A percentile compares a stretch with the other conserved stretches of the same genome.
Conservation (phyloP, 2,797 vertebrate genomes). For the Coilia nasus region DNA sequence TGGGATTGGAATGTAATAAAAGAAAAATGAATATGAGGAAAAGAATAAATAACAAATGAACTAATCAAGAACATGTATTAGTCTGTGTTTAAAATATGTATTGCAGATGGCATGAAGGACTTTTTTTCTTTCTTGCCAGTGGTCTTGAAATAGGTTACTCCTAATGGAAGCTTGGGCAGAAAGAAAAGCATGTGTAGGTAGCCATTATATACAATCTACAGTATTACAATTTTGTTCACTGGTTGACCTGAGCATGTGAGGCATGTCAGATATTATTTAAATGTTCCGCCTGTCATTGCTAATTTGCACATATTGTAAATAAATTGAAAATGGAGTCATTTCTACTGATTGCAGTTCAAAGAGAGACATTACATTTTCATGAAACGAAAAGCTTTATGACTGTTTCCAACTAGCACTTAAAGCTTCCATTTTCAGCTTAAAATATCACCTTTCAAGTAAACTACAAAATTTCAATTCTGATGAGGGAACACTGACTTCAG, state of each 20-base stretch:
- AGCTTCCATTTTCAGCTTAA: neutral
- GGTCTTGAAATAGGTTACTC: neutral
- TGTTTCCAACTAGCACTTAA: neutral
- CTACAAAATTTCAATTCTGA: neutral
- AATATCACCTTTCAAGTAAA: neutral
- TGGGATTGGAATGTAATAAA: too few relatives aligned
- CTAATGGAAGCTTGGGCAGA: neutral
- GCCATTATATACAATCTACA: neutral
- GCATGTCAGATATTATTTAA: conserved; percentile 50
- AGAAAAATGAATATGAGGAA: too few relatives aligned
- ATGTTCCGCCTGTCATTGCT: conserved; percentile 57
- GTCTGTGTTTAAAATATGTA: too few relatives aligned
- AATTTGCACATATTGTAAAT: conserved; percentile 25
- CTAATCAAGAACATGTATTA: too few relatives aligned
- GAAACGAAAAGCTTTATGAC: neutral
- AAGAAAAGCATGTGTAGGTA: neutral
- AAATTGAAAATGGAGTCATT: conserved; percentile 20
- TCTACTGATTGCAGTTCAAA: neutral
- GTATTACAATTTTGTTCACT: conserved; percentile 30
- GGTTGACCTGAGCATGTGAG: conserved; percentile 30
- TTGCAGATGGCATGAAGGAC: too few relatives aligned
- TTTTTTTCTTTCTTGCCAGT: too few relatives aligned
- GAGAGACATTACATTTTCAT: neutral
- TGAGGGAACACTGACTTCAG: neutral
- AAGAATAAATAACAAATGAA: too few relatives aligned